Base-by-base conservation (phyloP, 2,113 vertebrate genomes). In the Prunella himalayana region DNA sequence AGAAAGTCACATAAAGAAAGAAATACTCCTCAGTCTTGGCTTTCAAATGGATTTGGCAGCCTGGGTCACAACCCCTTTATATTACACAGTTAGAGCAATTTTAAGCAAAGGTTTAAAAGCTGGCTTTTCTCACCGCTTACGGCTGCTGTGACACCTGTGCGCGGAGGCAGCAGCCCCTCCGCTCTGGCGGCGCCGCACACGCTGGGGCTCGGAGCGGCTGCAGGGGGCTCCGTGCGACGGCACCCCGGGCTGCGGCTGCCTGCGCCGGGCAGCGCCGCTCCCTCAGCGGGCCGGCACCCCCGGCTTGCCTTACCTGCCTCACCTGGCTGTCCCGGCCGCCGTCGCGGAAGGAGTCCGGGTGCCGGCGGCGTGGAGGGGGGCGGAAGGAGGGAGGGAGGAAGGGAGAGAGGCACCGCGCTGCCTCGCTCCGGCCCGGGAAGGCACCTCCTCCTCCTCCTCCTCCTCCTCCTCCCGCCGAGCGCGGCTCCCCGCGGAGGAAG, bases 1-100 rank as follows among this genome's bases (percentile, higher is more conserved):
- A 50, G 13, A 45, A 83, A 93, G 53, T 42, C 50, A 27, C 20
- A 15, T 1, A 9, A 82, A 56, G 37, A 49, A 73, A 33, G 13
- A 92, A 80, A 61, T 1, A 33, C 18, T 14, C 31, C 1, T 12
- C 66, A 66, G 7, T 0, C 9, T 1, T 3, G 24, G 10, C 33
- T 87, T 51, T 25, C 35, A 33, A 35, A n/a, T 1, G 16, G 17
- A 30, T 12, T 18, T 16, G 35, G 11, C 20, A 53, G 37, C 35
- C 68, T 3, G 20, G 54, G 28, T 51, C 23, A 21, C 64, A 37
- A 9, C 13, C 7, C 50, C 16, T 17, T 11, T 9, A 0, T 1
- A 3, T 4, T 2, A 16, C 60, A 18, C 35, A 23, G 30, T 1
- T 2, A 8, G 0, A 22, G 21, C 33, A 10, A 9, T 6, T 35